A percentile compares a stretch with the other conserved stretches of the same genome.
phyloP scores from a whole-genome alignment of 37 sponge, comb jelly and placozoan species.

The Geodia barretti region DNA sequence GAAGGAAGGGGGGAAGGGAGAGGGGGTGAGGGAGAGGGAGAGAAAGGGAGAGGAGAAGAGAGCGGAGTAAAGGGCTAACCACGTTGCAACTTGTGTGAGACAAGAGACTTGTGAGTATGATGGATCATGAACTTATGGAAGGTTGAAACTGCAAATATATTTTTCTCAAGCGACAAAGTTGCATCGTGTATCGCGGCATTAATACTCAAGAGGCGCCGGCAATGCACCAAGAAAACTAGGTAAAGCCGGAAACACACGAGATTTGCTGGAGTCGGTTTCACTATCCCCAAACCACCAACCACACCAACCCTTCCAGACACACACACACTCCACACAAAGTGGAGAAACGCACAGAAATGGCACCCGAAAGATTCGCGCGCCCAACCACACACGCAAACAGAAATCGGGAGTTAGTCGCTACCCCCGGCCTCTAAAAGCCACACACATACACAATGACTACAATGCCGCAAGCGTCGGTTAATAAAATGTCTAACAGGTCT shows the following conservation, averaged over 20 bases:
- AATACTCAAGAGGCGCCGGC: too few relatives aligned
- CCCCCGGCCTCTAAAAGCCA: too few relatives aligned
- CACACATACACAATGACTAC: too few relatives aligned
- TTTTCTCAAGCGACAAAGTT: not conserved
- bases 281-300: not conserved
- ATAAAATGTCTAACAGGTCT: too few relatives aligned
- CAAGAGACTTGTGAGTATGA: too few relatives aligned
- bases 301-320: slow-evolving; percentile 11
- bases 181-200: not conserved
- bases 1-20: slow-evolving; percentile 38
- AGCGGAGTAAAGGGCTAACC: not conserved
- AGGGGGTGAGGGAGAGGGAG: slow-evolving; percentile 34
- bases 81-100: not conserved
- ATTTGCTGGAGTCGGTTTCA: not conserved
- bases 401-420: too few relatives aligned
- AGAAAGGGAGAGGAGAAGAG: not conserved
- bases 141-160: too few relatives aligned
- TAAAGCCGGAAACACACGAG: slow-evolving; percentile 6
- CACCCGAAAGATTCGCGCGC: slow-evolving; percentile 22
- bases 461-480: too few relatives aligned
- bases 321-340: slow-evolving; percentile 29
- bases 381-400: not conserved
- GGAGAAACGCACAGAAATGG: slow-evolving; percentile 18
- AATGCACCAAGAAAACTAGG: too few relatives aligned
- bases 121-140: too few relatives aligned